Base-by-base conservation (phyloP, 2,888 invertebrate species). In the Criorhina ranunculi region DNA sequence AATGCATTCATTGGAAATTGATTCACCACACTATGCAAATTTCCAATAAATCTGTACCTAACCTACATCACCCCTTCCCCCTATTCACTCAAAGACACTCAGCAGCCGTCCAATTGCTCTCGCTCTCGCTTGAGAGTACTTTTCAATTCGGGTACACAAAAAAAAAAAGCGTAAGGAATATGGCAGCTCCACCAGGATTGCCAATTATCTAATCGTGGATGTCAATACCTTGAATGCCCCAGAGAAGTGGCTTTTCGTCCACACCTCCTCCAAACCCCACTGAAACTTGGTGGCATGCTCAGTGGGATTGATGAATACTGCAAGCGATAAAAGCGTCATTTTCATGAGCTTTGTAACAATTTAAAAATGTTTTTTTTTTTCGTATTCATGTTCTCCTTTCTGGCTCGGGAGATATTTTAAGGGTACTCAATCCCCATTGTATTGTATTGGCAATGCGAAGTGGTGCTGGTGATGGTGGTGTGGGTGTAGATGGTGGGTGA, bases 391-490 rank as follows among this genome's bases (percentile, higher is more conserved):
- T 76, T 57, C 37, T 64, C 55, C 33, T 53, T 60, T 40, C 40
- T 67, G 53, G 77, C 24, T 82, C 9, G 37, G 72, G 70, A 78
- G 66, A 82, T 82, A 66, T 78, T 72, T 77, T 83, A 79, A 83
- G 83, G 83, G 83, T 73, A 79, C 83, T 83, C 79, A 73, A 79
- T 83, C 60, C 79, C 67, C 67, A 79, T 79, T 79, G 83, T 83
- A 57, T 83, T 79, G 83, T 82, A 78, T 83, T 73, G 83, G 83
- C 67, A 78, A 19, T 55, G 82, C 37, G 55, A 69, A 79, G 83
- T 83, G 72, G 55, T 62, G 62, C 35, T 24, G 42, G 9, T 11
- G 49, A 24, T 55, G 24, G 49, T 44, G 66, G 60, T 40, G 67
- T 33, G 31, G 40, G 42, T n/a, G 44, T 31, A 35, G 29, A 69